phyloP scores from a whole-genome alignment of 2,797 vertebrate species.

The Glyptemys insculpta region DNA sequence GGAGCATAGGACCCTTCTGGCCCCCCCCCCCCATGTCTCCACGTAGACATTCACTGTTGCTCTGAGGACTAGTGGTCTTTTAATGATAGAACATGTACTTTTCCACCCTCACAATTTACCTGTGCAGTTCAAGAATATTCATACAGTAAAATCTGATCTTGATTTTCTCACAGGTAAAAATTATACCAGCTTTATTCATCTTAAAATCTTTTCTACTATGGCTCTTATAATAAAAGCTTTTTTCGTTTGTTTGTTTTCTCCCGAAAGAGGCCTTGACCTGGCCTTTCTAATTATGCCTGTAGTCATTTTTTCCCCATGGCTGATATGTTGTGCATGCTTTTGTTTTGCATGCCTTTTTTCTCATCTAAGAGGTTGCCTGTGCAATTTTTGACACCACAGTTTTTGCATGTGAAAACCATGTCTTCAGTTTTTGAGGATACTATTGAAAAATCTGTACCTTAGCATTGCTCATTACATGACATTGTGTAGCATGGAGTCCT shows the following conservation, averaged over 20 bases:
- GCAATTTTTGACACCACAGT: background rate
- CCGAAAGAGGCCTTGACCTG: no score
- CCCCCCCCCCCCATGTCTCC: background rate
- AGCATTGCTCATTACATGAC: background rate
- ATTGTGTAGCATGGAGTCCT: background rate
- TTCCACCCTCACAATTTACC: background rate
- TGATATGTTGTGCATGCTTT: background rate
- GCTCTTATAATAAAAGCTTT: background rate
- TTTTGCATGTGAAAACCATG: background rate
- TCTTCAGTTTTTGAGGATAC: background rate
- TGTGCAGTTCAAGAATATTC: background rate
- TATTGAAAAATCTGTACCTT: background rate
- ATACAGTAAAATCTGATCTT: background rate
- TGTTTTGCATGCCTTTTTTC: background rate
- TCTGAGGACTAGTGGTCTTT: background rate
- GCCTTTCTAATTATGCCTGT: background rate
- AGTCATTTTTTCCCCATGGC: background rate
- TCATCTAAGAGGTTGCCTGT: background rate
- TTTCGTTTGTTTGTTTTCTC: background rate
- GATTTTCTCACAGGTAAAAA: background rate
- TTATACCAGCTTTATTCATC: background rate
- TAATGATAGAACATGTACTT: background rate
- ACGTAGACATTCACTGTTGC: conserved; percentile 5
- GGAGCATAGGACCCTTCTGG: no score
- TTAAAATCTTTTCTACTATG: background rate